Evolutionary conservation across 2,797 vertebrate genomes (phyloP).

Genomic region (Xyrichtys novacula): DNA sequence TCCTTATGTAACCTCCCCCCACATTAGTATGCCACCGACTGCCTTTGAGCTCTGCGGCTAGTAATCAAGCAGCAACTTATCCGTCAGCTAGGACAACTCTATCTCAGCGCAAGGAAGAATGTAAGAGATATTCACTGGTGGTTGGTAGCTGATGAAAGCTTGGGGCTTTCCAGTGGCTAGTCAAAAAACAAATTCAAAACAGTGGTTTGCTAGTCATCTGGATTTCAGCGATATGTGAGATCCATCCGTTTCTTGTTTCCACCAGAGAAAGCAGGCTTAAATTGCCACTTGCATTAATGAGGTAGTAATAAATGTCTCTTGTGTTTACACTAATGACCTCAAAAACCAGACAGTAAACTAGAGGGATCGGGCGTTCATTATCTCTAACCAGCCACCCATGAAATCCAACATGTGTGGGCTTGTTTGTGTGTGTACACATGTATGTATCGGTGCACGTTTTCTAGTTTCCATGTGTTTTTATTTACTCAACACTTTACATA

Average conservation of each 20-base stretch:
- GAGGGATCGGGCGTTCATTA: conserved; percentile 56
- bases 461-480: conserved; percentile 47
- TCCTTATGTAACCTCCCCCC: conserved; percentile 15
- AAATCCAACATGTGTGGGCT: conserved; percentile 71
- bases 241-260: conserved; percentile 23
- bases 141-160: conserved; percentile 66
- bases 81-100: conserved; percentile 36
- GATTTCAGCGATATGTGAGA: conserved; percentile 40
- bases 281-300: conserved; percentile 76
- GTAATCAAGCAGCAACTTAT: conserved; percentile 43
- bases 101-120: conserved; percentile 34
- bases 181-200: conserved; percentile 67
- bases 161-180: conserved; percentile 66
- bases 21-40: conserved; percentile 22
- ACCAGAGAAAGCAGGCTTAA: conserved; percentile 59
- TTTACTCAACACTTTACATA: conserved; percentile 52
- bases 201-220: conserved; percentile 69
- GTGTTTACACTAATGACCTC: conserved; percentile 75
- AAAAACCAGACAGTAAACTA: conserved; percentile 69
- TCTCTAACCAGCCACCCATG: conserved; percentile 63
- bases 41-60: conserved; percentile 27
- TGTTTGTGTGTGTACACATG: conserved; percentile 43
- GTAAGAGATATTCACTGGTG: conserved; percentile 42
- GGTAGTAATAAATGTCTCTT: conserved; percentile 72
- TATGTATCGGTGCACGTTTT: conserved; percentile 10